Evolutionary conservation across 2,113 vertebrate species (phyloP).

Genomic region (Spea bombifrons): DNA sequence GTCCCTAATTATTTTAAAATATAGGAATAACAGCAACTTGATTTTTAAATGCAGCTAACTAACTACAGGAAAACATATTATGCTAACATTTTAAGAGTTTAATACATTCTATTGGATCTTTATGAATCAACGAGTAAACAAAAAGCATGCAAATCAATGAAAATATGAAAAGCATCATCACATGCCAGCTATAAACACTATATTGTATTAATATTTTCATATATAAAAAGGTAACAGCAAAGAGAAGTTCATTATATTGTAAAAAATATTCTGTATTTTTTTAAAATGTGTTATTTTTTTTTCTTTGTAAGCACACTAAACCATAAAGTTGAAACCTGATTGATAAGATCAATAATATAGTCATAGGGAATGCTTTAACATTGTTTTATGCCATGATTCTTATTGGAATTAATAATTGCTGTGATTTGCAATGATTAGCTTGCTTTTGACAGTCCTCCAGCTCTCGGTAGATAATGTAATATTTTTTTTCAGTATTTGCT

Average conservation of each 20-base stretch:
- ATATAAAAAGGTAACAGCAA: not conserved
- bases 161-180: no score
- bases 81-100: no score
- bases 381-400: not conserved
- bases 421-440: constrained; percentile 39
- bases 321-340: not conserved
- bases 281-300: not conserved
- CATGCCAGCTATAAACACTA: no score
- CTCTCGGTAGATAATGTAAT: constrained; percentile 13
- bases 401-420: constrained; percentile 27
- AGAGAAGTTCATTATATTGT: not conserved
- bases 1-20: no score
- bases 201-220: no score
- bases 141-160: no score
- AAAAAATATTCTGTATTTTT: not conserved
- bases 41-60: no score
- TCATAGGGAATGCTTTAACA: constrained; percentile 6
- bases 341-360: constrained; percentile 5
- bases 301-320: not conserved
- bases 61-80: no score
- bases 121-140: no score
- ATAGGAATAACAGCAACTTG: no score
- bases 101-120: no score
- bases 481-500: constrained; percentile 28
- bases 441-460: constrained; percentile 11